Percentiles rank a stretch among this genome's conserved stretches.
Evolutionary conservation across 2,888 invertebrate genomes (phyloP).

Genomic region (Melipona beecheii): DNA sequence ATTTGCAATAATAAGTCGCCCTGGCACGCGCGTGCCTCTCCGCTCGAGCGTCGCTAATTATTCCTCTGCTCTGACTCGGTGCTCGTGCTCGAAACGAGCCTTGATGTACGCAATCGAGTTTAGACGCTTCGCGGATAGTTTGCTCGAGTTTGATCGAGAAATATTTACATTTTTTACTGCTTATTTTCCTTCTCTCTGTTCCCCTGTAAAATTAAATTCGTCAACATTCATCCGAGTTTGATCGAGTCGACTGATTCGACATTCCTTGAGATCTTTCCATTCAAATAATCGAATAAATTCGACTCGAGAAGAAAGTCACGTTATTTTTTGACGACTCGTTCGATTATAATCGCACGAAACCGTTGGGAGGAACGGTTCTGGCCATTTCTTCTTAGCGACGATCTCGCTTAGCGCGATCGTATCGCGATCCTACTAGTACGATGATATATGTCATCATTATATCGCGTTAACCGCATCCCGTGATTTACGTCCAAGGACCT

Average conservation of each 20-base stretch:
- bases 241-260: too few relatives aligned
- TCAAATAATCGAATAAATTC: neutral
- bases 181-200: too few relatives aligned
- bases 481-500: constrained; percentile 65
- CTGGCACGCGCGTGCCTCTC: constrained; percentile 24
- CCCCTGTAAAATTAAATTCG: too few relatives aligned
- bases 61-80: constrained; percentile 4
- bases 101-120: constrained; percentile 30
- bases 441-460: constrained; percentile 72
- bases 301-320: too few relatives aligned
- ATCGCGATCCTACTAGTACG: constrained; percentile 66
- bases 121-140: constrained; percentile 19
- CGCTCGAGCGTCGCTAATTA: constrained; percentile 43
- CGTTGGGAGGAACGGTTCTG: constrained; percentile 50
- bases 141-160: too few relatives aligned
- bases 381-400: constrained; percentile 58
- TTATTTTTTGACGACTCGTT: constrained; percentile 78
- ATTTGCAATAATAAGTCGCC: constrained; percentile 46
- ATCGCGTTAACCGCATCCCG: constrained; percentile 63
- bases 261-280: neutral
- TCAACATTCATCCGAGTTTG: too few relatives aligned
- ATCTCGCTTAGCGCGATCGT: constrained; percentile 67
- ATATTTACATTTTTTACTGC: too few relatives aligned
- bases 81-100: constrained; percentile 5
- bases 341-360: constrained; percentile 69